phyloP scores from a whole-genome alignment of 2,888 invertebrate genomes.

The Notodonta dromedarius region DNA sequence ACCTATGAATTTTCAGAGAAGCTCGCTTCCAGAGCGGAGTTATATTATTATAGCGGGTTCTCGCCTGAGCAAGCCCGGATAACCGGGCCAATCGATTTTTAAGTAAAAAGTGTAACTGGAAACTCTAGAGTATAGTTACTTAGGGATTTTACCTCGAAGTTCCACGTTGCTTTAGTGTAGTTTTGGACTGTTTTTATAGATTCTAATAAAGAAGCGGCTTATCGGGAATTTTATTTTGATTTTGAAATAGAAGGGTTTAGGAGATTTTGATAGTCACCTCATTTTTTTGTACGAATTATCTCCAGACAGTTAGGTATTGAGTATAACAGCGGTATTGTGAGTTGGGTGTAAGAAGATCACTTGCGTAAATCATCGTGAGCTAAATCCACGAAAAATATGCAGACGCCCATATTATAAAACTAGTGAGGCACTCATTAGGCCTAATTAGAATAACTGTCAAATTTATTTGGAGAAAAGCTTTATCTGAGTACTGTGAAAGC shows the following conservation, averaged over 20 bases:
- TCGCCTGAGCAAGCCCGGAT: slow-evolving; percentile 52
- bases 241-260: background rate
- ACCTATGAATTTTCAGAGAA: slow-evolving; percentile 43
- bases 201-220: slow-evolving; percentile 19
- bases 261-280: background rate
- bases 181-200: slow-evolving; percentile 28
- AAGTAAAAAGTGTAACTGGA: slow-evolving; percentile 42
- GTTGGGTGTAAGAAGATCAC: too few relatives aligned
- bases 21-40: slow-evolving; percentile 31
- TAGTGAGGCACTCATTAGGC: too few relatives aligned
- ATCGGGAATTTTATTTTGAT: slow-evolving; percentile 4
- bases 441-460: too few relatives aligned
- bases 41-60: slow-evolving; percentile 51
- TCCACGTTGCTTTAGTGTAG: slow-evolving; percentile 24
- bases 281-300: background rate
- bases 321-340: too few relatives aligned
- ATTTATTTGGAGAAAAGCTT: too few relatives aligned
- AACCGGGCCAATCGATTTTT: slow-evolving; percentile 49
- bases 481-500: too few relatives aligned
- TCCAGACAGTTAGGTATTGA: background rate
- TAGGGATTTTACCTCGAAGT: slow-evolving; percentile 29
- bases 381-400: too few relatives aligned
- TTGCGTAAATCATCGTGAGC: too few relatives aligned
- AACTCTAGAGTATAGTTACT: slow-evolving; percentile 39
- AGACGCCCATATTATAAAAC: too few relatives aligned